Evolutionary conservation across 1,140 invertebrate species (phyloP), one percentile per base, ranked within the genome.

Genomic region (Brachionus manjavacas): DNA sequence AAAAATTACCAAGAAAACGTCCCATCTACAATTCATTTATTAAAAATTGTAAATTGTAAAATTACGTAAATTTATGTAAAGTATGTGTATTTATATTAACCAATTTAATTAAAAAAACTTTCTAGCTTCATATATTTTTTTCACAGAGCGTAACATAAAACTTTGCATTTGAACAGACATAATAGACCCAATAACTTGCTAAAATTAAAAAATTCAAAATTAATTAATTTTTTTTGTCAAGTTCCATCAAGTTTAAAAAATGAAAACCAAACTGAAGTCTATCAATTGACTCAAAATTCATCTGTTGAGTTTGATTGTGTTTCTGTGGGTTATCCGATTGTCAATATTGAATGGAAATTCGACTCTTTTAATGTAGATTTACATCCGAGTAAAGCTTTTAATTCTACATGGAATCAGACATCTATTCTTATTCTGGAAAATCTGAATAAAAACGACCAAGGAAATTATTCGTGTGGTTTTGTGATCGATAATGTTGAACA

Each of bases 271-370:
- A 76, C 25, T 49, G 20, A 46, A 25, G 41, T 49, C 28, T 76
- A 46, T 25, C 1, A 49, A 25, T 20, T 46, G 41, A 46, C 25
- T 12, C 20, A 46, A 12, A 76, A 76, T 7, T 46, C 39, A 12
- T 35, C 72, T 14, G 12, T 31, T 49, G 72, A 76, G 25, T 12
- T 76, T 3, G 11, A 20, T 9, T 76, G 72, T 49, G 46, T 46
- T 14, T 76, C 41, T 12, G 7, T 25, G 2, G 72, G 72, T 25
- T 76, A 25, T 25, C 72, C 72, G 8, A 12, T 49, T 14, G 4
- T 23, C 11, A 46, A 76, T 14, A 76, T 76, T 16, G 72, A 76
- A 25, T 76, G 72, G 72, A 76, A 76, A 46, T 76, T 76, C n/a
- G 68, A 72, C 31, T 25, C 31, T n/a, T 72, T 72, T 16, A 72